Evolutionary conservation across 2,797 vertebrate genomes (phyloP).

Genomic region (Mycteria americana): DNA sequence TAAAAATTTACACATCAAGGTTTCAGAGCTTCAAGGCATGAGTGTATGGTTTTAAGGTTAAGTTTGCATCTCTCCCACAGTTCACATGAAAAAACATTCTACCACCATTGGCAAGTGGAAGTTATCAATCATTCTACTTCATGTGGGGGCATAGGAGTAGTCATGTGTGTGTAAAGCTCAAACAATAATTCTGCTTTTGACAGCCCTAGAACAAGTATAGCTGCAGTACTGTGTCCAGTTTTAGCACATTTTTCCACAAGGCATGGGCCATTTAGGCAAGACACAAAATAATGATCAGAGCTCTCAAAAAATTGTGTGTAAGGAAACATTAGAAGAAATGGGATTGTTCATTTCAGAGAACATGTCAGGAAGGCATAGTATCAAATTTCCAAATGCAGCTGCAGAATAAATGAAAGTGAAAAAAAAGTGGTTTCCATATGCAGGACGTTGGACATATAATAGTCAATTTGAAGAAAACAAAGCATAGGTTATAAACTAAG

Average conservation of each 20-base stretch:
- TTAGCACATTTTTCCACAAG: background rate
- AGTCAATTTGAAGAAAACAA: background rate
- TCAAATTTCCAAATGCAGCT: background rate
- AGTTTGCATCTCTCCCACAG: background rate
- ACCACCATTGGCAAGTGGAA: background rate
- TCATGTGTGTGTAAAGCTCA: background rate
- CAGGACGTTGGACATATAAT: background rate
- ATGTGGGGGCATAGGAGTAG: background rate
- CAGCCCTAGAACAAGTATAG: background rate
- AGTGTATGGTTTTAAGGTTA: background rate
- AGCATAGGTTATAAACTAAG: background rate
- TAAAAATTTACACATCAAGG: background rate
- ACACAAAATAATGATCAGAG: background rate
- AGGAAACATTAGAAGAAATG: background rate
- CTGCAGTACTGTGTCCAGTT: background rate
- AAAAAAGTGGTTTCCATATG: background rate
- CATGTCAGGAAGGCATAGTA: background rate
- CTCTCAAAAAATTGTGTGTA: background rate
- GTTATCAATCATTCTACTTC: background rate
- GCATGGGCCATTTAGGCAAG: background rate
- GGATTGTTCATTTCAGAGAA: background rate
- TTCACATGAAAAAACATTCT: background rate
- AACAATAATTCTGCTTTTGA: background rate
- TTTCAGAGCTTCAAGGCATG: background rate
- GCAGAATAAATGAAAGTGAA: background rate